Evolutionary conservation across 1,140 invertebrate genomes (phyloP).

Genomic region (Brachionus manjavacas): DNA sequence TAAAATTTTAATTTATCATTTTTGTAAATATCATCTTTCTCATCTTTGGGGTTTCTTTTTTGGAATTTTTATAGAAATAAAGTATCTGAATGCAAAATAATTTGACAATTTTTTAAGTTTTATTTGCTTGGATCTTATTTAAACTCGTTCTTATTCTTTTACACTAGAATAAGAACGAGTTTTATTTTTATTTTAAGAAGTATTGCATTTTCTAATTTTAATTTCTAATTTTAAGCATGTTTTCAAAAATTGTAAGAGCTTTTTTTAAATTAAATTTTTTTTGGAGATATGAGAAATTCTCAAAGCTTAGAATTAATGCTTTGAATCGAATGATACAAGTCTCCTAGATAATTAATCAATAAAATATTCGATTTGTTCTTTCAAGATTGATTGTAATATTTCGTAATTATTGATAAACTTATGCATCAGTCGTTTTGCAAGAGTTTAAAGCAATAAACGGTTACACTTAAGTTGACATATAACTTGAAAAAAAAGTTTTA

Average conservation of each 20-base stretch:
- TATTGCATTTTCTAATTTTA: background rate
- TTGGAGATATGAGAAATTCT: slow-evolving; percentile 42
- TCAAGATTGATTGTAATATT: background rate
- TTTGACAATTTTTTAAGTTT: too few relatives aligned
- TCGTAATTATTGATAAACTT: slow-evolving; percentile 11
- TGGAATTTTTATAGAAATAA: too few relatives aligned
- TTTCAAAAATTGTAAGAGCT: background rate
- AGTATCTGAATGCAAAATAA: too few relatives aligned
- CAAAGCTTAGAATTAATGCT: slow-evolving; percentile 41
- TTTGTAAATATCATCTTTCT: too few relatives aligned
- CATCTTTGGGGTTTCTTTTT: too few relatives aligned
- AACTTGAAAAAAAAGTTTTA: background rate
- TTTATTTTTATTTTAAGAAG: background rate
- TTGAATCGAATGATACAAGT: slow-evolving; percentile 41
- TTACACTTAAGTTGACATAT: slow-evolving; percentile 41
- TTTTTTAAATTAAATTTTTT: background rate
- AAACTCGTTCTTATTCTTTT: too few relatives aligned
- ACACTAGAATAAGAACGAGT: too few relatives aligned
- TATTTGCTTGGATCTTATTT: too few relatives aligned
- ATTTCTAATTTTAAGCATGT: background rate
- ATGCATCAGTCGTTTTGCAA: slow-evolving; percentile 38
- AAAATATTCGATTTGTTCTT: background rate
- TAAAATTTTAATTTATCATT: too few relatives aligned
- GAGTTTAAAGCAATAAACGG: slow-evolving; percentile 21
- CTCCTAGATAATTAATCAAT: slow-evolving; percentile 22